Evolutionary conservation across 2,888 invertebrate species (phyloP).

Genomic region (Pristionchus exspectatus): DNA sequence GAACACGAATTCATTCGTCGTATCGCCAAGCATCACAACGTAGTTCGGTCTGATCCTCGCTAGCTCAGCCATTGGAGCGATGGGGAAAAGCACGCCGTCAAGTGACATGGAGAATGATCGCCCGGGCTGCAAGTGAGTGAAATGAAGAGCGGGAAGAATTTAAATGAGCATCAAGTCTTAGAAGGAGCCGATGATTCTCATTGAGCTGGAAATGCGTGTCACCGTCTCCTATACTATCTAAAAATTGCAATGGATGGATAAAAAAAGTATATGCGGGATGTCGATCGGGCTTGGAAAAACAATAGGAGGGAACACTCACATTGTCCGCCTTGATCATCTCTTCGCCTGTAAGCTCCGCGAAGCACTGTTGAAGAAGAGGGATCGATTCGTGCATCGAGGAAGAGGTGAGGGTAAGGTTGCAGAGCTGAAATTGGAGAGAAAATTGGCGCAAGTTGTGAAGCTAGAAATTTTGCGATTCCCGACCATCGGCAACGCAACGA

Average conservation of each 20-base stretch:
- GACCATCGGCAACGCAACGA: too few relatives aligned
- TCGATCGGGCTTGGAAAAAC: not conserved
- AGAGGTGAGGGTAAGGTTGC: not conserved
- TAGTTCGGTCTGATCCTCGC: constrained; percentile 14
- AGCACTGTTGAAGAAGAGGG: not conserved
- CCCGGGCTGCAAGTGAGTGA: not conserved
- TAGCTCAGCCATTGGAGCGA: not conserved
- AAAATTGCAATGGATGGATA: too few relatives aligned
- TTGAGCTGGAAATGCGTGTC: too few relatives aligned
- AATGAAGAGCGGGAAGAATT: too few relatives aligned
- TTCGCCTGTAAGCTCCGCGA: not conserved
- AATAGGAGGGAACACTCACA: not conserved
- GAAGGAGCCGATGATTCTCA: too few relatives aligned
- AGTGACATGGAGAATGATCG: not conserved
- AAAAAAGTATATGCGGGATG: too few relatives aligned
- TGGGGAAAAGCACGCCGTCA: constrained; percentile 6
- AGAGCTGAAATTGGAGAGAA: constrained; percentile 23
- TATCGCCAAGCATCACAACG: not conserved
- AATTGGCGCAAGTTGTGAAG: too few relatives aligned
- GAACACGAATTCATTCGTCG: constrained; percentile 28
- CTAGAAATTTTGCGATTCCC: not conserved
- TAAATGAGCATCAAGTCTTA: too few relatives aligned
- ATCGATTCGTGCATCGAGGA: not conserved
- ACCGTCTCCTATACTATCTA: too few relatives aligned
- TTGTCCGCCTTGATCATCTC: not conserved